Conservation (phyloP, 2,113 vertebrate genomes). For the Chaetorhynchus papuensis region DNA sequence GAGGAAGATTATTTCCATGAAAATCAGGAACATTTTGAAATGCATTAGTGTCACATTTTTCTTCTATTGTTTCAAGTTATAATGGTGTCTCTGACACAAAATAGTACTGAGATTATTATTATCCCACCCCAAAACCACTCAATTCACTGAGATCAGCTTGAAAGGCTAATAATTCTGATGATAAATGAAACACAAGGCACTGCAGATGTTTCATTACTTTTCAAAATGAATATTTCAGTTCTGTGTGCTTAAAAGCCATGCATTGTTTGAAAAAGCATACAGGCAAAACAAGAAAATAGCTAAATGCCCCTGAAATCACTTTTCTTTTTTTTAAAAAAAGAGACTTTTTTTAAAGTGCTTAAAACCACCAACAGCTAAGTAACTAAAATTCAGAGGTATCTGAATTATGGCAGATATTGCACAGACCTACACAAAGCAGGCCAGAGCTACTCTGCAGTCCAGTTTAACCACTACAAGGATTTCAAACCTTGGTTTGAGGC, state of each 20-base stretch:
- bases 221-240: background rate
- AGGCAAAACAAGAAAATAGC: background rate
- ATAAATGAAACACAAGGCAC: background rate
- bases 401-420: background rate
- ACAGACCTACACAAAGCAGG: background rate
- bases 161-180: background rate
- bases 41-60: background rate
- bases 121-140: background rate
- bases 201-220: background rate
- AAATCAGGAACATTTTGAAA: background rate
- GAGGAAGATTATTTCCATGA: background rate
- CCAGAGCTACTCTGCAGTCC: background rate
- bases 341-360: background rate
- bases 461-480: background rate
- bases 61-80: background rate
- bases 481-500: constrained; percentile 76
- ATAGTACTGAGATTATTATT: background rate
- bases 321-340: background rate
- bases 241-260: background rate
- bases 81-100: background rate
- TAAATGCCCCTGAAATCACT: background rate
- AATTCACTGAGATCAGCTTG: background rate
- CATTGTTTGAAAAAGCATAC: background rate
- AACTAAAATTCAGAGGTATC: background rate
- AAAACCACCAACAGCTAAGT: background rate